A percentile compares a stretch with the other conserved stretches of the same genome.
Conservation (phyloP, 2,797 vertebrate genomes). For the Siniperca obscura region DNA sequence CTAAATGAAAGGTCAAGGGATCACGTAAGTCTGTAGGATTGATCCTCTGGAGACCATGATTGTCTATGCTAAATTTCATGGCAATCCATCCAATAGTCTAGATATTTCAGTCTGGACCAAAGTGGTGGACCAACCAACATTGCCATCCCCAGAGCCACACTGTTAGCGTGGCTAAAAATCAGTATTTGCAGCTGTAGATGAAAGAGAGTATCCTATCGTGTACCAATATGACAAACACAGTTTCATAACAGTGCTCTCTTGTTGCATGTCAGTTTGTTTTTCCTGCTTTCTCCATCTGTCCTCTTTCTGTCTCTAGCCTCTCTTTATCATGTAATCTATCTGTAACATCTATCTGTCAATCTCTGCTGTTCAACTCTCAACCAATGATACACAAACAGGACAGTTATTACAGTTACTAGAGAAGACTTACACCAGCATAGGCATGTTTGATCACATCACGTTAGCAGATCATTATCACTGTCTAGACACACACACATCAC, state of each 20-base stretch:
- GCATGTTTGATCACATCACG: conserved; percentile 57
- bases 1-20: neutral
- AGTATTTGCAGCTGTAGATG: neutral
- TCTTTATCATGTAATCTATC: neutral
- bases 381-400: conserved; percentile 9
- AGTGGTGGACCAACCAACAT: neutral
- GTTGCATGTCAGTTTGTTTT: neutral
- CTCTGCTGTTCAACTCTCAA: conserved; percentile 7
- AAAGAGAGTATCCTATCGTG: neutral
- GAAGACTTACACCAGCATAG: neutral
- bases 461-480: conserved; percentile 73
- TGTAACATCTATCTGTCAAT: neutral
- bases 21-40: too few species aligned
- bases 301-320: neutral
- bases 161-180: neutral
- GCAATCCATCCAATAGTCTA: neutral
- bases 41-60: neutral
- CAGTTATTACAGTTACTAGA: conserved; percentile 23
- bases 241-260: neutral
- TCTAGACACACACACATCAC: conserved; percentile 71
- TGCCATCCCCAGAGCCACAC: too few species aligned
- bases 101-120: neutral
- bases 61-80: neutral
- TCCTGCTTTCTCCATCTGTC: conserved; percentile 1
- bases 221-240: neutral